Base-by-base conservation (phyloP, 1,140 invertebrate genomes). In the Mactra quadrangularis region DNA sequence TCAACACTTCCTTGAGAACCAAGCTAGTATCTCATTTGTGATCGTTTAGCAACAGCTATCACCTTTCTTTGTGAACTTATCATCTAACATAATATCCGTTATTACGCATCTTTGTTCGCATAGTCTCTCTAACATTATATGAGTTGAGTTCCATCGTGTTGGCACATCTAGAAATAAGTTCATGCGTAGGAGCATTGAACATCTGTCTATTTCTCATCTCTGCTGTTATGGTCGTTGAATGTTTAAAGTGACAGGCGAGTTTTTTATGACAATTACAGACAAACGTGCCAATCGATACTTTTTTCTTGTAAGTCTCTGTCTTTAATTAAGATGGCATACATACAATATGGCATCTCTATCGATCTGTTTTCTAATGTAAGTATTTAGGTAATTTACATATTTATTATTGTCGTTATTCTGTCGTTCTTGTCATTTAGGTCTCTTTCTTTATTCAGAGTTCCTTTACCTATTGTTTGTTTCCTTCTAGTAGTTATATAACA, bases 91-190 rank as follows among this genome's bases (percentile, higher is more conserved):
- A 31, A 68, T 68, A 22, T 68, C 64, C 3, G 64, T 45, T 13
- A 68, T 4, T 33, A 68, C 64, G n/a, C 35, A 15, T 38, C 59
- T 84, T 60, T 87, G 76, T 50, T 87, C 79, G 19, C 77, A 35
- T 3, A 83, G 53, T 38, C 82, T 35, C 38, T 79, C 52, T 45
- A 88, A 22, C 86, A 88, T 88, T 15, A 79, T 70, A 81, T 83
- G 86, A 31, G 72, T 76, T 38, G 79, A 82, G 52, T 86, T 86
- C 87, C 87, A 88, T 62, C 71, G 57, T 19, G 71, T 88, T 38
- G 68, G 25, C 47, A 88, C 82, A 79, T 87, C 82, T 45, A 85
- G 77, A 27, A 87, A 55, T 17, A 86, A 76, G 25, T 71, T 66
- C 57, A 76, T 82, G n/a, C 77, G 25, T 38, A 53, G 78, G 29